Evolutionary conservation across 2,888 invertebrate genomes (phyloP).

Genomic region (Gonocerus acuteangulatus): DNA sequence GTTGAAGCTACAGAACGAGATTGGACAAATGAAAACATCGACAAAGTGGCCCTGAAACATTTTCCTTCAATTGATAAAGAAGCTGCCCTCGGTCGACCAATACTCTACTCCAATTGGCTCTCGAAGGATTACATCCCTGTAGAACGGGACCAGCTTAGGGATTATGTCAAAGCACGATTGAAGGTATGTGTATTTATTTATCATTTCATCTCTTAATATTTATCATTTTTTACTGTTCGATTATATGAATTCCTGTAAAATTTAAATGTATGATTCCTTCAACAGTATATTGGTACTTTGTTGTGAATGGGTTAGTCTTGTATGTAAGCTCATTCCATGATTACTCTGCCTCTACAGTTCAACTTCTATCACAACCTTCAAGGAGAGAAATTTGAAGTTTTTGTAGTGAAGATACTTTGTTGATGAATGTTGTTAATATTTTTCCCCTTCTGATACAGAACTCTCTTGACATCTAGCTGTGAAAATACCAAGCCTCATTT

Average conservation of each 20-base stretch:
- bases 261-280: neutral
- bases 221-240: no score
- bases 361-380: no score
- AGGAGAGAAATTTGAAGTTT: no score
- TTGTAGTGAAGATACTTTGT: no score
- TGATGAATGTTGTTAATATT: no score
- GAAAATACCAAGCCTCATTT: no score
- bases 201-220: no score
- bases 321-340: no score
- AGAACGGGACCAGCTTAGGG: slow-evolving; percentile 84
- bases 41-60: slow-evolving; percentile 83
- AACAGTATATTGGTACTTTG: no score
- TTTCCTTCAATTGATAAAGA: slow-evolving; percentile 85
- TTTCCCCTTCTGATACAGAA: no score
- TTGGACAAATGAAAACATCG: slow-evolving; percentile 98
- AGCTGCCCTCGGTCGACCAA: slow-evolving; percentile 82
- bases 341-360: no score
- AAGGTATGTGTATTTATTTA: slow-evolving; percentile 53
- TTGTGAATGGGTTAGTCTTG: neutral
- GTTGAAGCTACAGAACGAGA: slow-evolving; percentile 89
- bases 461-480: no score
- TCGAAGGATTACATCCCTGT: slow-evolving; percentile 98
- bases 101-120: slow-evolving; percentile 98
- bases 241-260: neutral
- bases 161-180: slow-evolving; percentile 92